A percentile compares a stretch with the other conserved stretches of the same genome.
phyloP scores from a whole-genome alignment of 37 sponge, comb jelly and placozoan species.

The Tethya wilhelma region DNA sequence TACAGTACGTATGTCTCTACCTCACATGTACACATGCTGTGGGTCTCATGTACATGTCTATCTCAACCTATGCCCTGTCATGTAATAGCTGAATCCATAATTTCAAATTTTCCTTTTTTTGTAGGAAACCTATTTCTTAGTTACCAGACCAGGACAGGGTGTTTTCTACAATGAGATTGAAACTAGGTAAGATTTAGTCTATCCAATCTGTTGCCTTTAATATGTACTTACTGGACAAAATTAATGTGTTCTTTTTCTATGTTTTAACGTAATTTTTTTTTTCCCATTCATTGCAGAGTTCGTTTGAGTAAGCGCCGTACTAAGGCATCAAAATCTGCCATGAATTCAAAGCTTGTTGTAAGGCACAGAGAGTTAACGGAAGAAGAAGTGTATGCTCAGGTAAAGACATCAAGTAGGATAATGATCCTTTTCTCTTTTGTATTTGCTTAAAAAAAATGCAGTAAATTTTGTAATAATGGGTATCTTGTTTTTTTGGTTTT shows the following conservation, averaged over 20 bases:
- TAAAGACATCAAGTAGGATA: conserved; percentile 3
- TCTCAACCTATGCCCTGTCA: too few species aligned
- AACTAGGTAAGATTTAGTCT: conserved; percentile 61
- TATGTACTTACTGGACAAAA: background rate
- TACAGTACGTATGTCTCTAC: too few species aligned
- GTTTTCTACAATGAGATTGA: conserved; percentile 98
- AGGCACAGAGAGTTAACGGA: conserved; percentile 88
- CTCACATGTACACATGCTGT: background rate
- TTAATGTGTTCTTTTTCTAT: background rate
- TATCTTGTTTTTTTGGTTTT: background rate
- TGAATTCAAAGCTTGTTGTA: conserved; percentile 87
- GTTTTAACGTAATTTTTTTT: background rate
- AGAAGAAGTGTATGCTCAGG: conserved; percentile 85
- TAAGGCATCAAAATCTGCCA: conserved; percentile 70
- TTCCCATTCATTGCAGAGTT: conserved; percentile 50
- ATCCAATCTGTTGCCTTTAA: background rate
- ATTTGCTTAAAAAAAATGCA: background rate
- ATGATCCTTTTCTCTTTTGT: conserved; percentile 6
- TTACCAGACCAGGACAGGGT: conserved; percentile 76
- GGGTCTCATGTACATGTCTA: too few species aligned
- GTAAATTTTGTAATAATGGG: background rate
- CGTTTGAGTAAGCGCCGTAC: conserved; percentile 88
- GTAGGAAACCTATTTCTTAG: conserved; percentile 94
- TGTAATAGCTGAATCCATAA: too few species aligned
- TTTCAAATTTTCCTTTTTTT: conserved; percentile 3